These are phyloP conservation scores for Donacobius atricapilla DNA, from an alignment of 2,113 vertebrate genomes.

Conservation along the genomic window DNA sequence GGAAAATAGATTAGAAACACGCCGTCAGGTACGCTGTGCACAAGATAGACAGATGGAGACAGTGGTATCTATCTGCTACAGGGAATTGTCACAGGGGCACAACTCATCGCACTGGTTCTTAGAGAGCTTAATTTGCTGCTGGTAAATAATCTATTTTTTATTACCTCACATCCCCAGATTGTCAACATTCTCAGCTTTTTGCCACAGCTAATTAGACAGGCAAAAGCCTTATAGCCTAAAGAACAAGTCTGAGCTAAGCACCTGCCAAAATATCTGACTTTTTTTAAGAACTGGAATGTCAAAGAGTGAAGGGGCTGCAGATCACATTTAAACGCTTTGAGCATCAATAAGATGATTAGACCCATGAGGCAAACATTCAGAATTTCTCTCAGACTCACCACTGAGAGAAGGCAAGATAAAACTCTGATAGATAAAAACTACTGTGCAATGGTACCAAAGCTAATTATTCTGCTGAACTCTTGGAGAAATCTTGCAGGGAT, in stretches of 20 bases:
- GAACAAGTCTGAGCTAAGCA: constrained; percentile 64
- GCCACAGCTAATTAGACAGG: constrained; percentile 72
- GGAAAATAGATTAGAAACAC: constrained; percentile 41
- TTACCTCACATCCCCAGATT: constrained; percentile 64
- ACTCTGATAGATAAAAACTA: constrained; percentile 57
- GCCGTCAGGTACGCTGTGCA: constrained; percentile 21
- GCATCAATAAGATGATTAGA: constrained; percentile 67
- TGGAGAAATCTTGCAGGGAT: constrained; percentile 60
- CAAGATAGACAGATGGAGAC: constrained; percentile 53
- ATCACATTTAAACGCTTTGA: constrained; percentile 69
- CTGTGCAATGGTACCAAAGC: constrained; percentile 56
- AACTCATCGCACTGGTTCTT: constrained; percentile 55
- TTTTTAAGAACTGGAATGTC: constrained; percentile 61
- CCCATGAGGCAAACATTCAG: constrained; percentile 63
- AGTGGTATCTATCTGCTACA: constrained; percentile 30
- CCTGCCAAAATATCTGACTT: constrained; percentile 64
- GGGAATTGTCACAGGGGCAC: constrained; percentile 49
- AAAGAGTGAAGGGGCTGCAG: constrained; percentile 65
- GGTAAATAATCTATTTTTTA: constrained; percentile 69
- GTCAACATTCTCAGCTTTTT: constrained; percentile 65
- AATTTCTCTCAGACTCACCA: constrained; percentile 64
- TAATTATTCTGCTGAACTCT: constrained; percentile 72
- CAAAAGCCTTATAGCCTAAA: constrained; percentile 63
- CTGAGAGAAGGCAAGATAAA: constrained; percentile 68
- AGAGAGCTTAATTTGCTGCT: constrained; percentile 61